Conservation (phyloP, 2,888 invertebrate genomes). For the Gisinianus flammeolus region DNA sequence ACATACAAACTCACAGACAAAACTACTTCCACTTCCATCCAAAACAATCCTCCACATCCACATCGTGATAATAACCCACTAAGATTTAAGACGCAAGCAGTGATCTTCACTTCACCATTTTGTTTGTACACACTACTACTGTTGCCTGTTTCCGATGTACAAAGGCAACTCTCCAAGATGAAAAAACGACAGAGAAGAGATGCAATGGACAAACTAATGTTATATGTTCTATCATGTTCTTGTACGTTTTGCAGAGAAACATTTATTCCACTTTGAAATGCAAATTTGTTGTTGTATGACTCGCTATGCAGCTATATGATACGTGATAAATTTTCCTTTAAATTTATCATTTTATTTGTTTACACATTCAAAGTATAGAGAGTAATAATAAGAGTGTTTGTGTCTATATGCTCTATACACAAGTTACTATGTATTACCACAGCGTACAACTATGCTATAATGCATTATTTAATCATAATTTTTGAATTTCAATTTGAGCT, state of each 20-base stretch:
- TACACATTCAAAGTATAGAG: background rate
- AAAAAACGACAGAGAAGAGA: background rate
- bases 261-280: conserved; percentile 22
- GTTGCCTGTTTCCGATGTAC: no score
- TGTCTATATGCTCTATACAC: background rate
- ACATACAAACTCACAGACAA: background rate
- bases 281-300: conserved; percentile 7
- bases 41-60: no score
- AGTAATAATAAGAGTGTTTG: background rate
- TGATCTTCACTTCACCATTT: background rate
- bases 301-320: background rate
- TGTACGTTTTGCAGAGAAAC: background rate
- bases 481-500: background rate
- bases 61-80: conserved; percentile 3
- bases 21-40: background rate
- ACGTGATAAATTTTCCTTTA: background rate
- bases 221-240: background rate
- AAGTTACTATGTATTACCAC: background rate
- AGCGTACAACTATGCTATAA: background rate
- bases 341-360: conserved; percentile 1
- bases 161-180: no score
- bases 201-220: background rate
- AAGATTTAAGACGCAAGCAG: conserved; percentile 3
- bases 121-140: background rate
- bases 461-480: background rate